Percentiles rank a stretch among this genome's conserved stretches.
Conservation (phyloP, 2,113 vertebrate genomes). For the Bambusicola thoracicus region DNA sequence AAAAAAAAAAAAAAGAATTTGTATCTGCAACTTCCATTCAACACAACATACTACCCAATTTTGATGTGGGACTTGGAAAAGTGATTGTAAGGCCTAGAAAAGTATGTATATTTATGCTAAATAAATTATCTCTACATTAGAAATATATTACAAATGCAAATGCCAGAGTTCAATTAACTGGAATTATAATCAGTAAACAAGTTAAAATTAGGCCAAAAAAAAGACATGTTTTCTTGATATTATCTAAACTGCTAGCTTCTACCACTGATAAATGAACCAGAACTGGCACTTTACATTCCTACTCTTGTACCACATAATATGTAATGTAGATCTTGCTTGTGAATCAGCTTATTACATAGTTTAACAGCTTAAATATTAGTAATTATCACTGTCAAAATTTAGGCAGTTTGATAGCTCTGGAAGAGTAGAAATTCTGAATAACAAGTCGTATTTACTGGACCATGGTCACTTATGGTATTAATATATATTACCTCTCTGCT, state of each 20-base stretch:
- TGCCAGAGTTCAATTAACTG: background rate
- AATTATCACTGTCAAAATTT: background rate
- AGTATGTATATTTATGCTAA: background rate
- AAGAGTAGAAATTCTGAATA: background rate
- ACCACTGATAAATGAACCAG: background rate
- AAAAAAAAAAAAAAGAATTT: no score
- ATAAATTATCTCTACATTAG: background rate
- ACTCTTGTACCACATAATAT: background rate
- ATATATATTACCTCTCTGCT: background rate
- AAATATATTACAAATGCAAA: background rate
- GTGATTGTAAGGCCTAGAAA: background rate
- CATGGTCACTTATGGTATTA: background rate
- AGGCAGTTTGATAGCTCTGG: background rate
- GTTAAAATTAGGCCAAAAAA: background rate
- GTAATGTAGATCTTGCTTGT: background rate
- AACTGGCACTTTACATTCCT: background rate
- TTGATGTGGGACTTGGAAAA: background rate
- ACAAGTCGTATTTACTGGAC: background rate
- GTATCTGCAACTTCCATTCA: background rate
- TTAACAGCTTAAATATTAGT: background rate
- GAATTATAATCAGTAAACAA: background rate
- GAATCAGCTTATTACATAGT: background rate
- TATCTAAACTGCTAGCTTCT: background rate
- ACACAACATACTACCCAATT: background rate
- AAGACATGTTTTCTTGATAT: background rate